Percentiles rank a stretch among this genome's conserved stretches.
Conservation (phyloP, 2,888 invertebrate genomes). For the Tridacna crocea region DNA sequence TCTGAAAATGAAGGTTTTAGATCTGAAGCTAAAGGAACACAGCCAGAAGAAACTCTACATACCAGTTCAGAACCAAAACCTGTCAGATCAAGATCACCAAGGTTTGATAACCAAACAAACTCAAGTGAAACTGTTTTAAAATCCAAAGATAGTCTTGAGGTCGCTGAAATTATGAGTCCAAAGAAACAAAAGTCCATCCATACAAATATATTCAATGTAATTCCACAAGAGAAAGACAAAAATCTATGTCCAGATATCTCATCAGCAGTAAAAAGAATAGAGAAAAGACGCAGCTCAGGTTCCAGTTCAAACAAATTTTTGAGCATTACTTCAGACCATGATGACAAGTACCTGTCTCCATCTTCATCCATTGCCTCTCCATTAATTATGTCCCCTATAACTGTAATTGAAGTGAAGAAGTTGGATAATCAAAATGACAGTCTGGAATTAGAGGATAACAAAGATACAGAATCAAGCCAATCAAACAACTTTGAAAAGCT, state of each 20-base stretch:
- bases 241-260: neutral
- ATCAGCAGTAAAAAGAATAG: constrained; percentile 13
- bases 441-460: constrained; percentile 71
- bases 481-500: constrained; percentile 1
- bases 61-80: neutral
- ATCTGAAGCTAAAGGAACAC: neutral
- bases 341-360: constrained; percentile 54
- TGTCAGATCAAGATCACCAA: constrained; percentile 44
- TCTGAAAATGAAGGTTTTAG: constrained; percentile 45
- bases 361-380: constrained; percentile 68
- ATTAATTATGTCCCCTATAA: constrained; percentile 75
- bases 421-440: constrained; percentile 80
- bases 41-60: neutral
- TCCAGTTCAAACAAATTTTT: constrained; percentile 65
- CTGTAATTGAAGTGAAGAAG: constrained; percentile 79
- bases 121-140: neutral
- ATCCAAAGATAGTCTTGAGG: constrained; percentile 71
- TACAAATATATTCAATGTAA: neutral
- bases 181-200: constrained; percentile 19
- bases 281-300: constrained; percentile 18
- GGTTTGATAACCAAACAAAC: constrained; percentile 29
- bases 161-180: constrained; percentile 71
- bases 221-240: neutral
- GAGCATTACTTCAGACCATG: constrained; percentile 54
- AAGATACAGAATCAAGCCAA: constrained; percentile 15